phyloP scores from a whole-genome alignment of 2,888 invertebrate genomes.

The Ernsta delagoae region DNA sequence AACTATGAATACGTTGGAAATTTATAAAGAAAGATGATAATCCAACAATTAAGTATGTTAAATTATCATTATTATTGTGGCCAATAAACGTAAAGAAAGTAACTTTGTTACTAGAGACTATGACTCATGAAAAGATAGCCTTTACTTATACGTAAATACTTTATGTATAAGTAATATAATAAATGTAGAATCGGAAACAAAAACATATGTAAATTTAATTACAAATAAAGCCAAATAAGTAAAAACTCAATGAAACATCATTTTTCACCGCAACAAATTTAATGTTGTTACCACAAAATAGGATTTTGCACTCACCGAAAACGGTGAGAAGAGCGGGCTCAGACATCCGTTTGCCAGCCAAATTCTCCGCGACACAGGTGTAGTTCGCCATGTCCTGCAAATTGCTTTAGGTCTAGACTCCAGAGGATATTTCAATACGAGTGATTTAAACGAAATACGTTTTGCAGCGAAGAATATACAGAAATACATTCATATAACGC shows the following conservation, averaged over 20 bases:
- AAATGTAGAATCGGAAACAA: no score
- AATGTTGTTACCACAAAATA: not conserved
- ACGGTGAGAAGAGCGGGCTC: conserved; percentile 95
- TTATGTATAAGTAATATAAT: no score
- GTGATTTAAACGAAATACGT: conserved; percentile 12
- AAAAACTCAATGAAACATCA: not conserved
- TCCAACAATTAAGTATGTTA: no score
- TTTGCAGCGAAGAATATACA: not conserved
- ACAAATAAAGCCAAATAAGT: no score
- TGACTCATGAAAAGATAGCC: no score
- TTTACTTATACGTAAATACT: no score
- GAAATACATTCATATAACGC: not conserved
- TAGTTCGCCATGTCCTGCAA: conserved; percentile 96
- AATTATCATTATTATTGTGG: no score
- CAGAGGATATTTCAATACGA: conserved; percentile 18
- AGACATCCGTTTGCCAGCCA: conserved; percentile 93
- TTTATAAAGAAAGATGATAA: not conserved
- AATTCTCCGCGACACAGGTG: conserved; percentile 97
- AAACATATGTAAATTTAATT: no score
- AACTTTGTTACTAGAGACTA: no score
- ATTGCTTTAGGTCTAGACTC: conserved; percentile 37
- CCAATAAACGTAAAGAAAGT: no score
- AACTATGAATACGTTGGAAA: conserved; percentile 79
- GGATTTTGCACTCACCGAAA: conserved; percentile 88
- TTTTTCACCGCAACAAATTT: not conserved